These are phyloP conservation scores for Hirtodrosophila trivittata DNA, from an alignment of 2,888 invertebrate genomes.

Conservation along the genomic window DNA sequence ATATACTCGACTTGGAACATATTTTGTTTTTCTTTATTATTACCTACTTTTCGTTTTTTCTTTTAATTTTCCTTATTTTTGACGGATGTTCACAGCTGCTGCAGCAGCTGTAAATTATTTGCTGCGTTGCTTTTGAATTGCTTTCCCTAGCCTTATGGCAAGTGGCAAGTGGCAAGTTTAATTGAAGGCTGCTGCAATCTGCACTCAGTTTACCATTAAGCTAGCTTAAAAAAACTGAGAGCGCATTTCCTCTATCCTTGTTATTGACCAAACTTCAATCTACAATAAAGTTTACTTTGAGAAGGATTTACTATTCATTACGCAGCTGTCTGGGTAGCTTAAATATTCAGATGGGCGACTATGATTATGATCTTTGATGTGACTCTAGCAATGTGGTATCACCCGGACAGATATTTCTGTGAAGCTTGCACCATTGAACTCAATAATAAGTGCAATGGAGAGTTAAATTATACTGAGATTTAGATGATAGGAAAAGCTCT, in stretches of 20 bases:
- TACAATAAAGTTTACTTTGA: too few relatives aligned
- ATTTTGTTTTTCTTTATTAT: background rate
- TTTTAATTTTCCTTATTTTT: slow-evolving; percentile 21
- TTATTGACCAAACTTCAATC: slow-evolving; percentile 19
- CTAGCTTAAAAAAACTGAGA: slow-evolving; percentile 4
- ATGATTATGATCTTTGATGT: too few relatives aligned
- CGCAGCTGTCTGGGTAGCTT: too few relatives aligned
- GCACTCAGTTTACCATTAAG: slow-evolving; percentile 17
- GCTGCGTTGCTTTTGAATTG: background rate
- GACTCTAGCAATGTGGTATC: too few relatives aligned
- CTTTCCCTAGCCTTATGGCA: slow-evolving; percentile 16
- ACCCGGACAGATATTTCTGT: too few relatives aligned
- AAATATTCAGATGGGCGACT: too few relatives aligned
- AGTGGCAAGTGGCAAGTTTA: slow-evolving; percentile 21
- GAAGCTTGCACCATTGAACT: too few relatives aligned
- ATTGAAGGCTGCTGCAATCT: slow-evolving; percentile 53
- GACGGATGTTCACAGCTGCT: slow-evolving; percentile 22
- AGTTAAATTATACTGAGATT: too few relatives aligned
- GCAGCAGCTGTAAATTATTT: slow-evolving; percentile 16
- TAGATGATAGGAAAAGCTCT: too few relatives aligned
- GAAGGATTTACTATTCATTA: slow-evolving; percentile 6
- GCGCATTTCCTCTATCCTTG: slow-evolving; percentile 29
- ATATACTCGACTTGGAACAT: too few relatives aligned
- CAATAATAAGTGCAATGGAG: too few relatives aligned
- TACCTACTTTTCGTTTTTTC: slow-evolving; percentile 10